Evolutionary conservation across 2,888 invertebrate genomes (phyloP), one percentile per base, ranked within the genome.

Genomic region (Notodonta ziczac): DNA sequence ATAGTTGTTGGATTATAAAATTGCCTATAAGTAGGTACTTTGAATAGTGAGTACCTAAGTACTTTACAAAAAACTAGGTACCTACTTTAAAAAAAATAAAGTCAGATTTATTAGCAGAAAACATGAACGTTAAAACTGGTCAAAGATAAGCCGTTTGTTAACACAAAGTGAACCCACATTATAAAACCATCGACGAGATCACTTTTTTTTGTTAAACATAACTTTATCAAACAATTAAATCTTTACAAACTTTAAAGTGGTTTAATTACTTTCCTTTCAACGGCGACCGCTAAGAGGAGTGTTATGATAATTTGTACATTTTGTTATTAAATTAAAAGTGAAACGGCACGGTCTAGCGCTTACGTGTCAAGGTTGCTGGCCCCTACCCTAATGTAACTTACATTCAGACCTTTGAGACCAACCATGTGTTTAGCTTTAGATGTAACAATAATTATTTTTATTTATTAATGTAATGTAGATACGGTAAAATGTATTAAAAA

Each of bases 351-450:
- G 84, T 89, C 88, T 80, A 72, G 42, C 81, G 83, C 72, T 85
- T 89, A 65, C 55, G 77, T 88, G 89, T 89, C 90, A 90, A 90
- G 90, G 89, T 73, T 83, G 69, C 59, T 46, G 65, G 14, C 69
- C 81, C 82, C 84, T 81, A 83, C 81, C 83, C 83, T 78, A 76
- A 70, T 66, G 66, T 65, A 60, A 48, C 52, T 54, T 53, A 39
- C 48, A 54, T 46, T 24, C 24, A 24, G 24, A 24, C 24, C 24
- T 60, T 53, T 68, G 57, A 59, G 63, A 24, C 24, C 62, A 46
- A 58, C 59, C 72, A 76, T 65, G 72, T 73, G 74, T 64, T 66
- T 57, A 24, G 24, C 24, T 24, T 24, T 24, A 59, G 51, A 51
- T 59, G 52, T 57, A 53, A 59, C 56, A 65, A 65, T 65, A 68